These are phyloP conservation scores for Caenorhabditis uteleia DNA, from an alignment of 2,888 invertebrate species.

Conservation along the genomic window DNA sequence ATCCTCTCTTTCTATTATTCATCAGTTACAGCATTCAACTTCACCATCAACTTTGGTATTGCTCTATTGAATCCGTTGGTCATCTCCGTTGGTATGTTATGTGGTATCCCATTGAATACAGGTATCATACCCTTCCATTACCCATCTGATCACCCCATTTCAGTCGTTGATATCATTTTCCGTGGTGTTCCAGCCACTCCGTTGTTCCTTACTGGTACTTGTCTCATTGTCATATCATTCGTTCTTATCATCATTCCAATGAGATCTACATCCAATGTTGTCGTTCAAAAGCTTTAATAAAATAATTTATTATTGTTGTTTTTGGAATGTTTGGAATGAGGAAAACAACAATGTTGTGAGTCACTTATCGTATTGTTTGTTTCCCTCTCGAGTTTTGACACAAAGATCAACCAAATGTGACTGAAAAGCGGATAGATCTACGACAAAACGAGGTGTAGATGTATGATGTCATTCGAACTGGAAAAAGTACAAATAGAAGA, in stretches of 20 bases:
- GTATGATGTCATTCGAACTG: no score
- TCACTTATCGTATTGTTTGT: not conserved
- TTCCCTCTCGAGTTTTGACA: no score
- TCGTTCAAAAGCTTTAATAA: no score
- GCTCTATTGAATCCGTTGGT: constrained; percentile 91
- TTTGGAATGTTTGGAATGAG: not conserved
- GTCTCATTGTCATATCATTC: constrained; percentile 48
- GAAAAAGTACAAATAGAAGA: no score
- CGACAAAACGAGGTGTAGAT: no score
- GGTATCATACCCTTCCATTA: constrained; percentile 75
- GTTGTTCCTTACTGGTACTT: constrained; percentile 42
- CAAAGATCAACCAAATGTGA: no score
- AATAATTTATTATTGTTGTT: no score
- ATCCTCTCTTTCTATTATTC: not conserved
- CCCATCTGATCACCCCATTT: constrained; percentile 3
- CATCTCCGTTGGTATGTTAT: constrained; percentile 89
- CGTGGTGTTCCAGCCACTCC: constrained; percentile 28
- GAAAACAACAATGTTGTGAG: no score
- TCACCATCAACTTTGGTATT: constrained; percentile 90
- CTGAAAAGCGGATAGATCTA: no score
- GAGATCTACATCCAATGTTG: no score
- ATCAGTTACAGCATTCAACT: constrained; percentile 81
- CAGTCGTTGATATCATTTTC: constrained; percentile 55
- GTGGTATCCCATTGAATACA: constrained; percentile 91
- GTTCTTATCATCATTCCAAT: constrained; percentile 53